These are phyloP conservation scores for Zaprionus ornatus DNA, from an alignment of 1,140 invertebrate species.

Conservation along the genomic window DNA sequence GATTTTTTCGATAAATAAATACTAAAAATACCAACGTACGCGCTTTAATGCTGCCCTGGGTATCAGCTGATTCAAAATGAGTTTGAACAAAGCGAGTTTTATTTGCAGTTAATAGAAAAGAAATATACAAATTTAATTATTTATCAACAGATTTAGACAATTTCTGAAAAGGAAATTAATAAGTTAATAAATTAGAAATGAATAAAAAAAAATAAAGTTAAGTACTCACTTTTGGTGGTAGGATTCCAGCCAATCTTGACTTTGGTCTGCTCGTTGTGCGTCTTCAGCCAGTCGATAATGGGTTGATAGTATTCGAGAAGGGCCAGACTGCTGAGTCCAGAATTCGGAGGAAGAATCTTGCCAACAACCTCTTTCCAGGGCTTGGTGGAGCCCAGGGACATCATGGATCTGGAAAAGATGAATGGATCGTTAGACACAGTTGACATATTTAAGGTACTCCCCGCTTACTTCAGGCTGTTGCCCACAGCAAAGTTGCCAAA, in stretches of 20 bases:
- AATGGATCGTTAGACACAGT: background rate
- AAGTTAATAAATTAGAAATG: background rate
- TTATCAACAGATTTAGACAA: constrained; percentile 40
- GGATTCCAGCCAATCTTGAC: constrained; percentile 72
- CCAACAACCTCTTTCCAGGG: constrained; percentile 86
- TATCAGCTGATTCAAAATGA: background rate
- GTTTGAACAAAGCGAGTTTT: background rate
- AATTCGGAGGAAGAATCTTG: constrained; percentile 85
- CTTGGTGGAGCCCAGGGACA: constrained; percentile 85
- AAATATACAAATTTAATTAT: background rate
- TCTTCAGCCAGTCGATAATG: constrained; percentile 73
- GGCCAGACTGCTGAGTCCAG: constrained; percentile 83
- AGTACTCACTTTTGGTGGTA: constrained; percentile 62
- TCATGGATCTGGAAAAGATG: constrained; percentile 81
- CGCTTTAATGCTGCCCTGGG: no score
- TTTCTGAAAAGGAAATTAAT: constrained; percentile 48
- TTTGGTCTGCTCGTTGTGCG: constrained; percentile 70
- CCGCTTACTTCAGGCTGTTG: constrained; percentile 75
- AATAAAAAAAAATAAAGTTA: background rate
- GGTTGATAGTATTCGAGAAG: constrained; percentile 83
- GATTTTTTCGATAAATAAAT: no score
- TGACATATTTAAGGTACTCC: background rate
- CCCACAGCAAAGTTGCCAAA: constrained; percentile 84
- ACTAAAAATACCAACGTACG: no score
- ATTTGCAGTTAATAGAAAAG: constrained; percentile 18